Evolutionary conservation across 2,888 invertebrate genomes (phyloP).

Genomic region (Patella depressa): DNA sequence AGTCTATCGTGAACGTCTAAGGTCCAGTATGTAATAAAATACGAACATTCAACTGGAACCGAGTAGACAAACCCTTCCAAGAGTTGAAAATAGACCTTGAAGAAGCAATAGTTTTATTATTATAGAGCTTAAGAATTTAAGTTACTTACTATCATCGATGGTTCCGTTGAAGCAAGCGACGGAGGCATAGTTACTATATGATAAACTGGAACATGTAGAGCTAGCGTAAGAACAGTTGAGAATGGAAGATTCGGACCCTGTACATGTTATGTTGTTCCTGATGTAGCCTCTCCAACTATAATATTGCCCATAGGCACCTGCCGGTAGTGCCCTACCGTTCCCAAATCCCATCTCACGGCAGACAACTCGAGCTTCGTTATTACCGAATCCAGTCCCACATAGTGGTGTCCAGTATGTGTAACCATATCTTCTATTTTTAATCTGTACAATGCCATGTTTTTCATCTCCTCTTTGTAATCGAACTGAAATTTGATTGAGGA

Average conservation of each 20-base stretch:
- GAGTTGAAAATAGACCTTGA: too few relatives aligned
- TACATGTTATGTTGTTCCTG: constrained; percentile 50
- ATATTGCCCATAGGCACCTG: constrained; percentile 51
- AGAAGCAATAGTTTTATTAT: too few relatives aligned
- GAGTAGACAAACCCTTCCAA: too few relatives aligned
- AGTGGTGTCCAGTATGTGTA: constrained; percentile 50
- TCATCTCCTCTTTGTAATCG: constrained; percentile 49
- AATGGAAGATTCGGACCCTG: constrained; percentile 47
- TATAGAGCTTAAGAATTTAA: too few relatives aligned
- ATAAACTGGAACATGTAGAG: constrained; percentile 41
- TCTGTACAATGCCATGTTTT: constrained; percentile 52
- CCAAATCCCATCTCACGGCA: constrained; percentile 49
- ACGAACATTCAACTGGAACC: too few relatives aligned
- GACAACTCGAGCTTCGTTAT: constrained; percentile 51
- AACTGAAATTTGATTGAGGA: constrained; percentile 35
- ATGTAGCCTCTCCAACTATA: constrained; percentile 39
- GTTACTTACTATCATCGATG: constrained; percentile 40
- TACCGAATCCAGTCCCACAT: constrained; percentile 56
- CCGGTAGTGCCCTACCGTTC: constrained; percentile 47
- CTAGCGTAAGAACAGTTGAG: constrained; percentile 47
- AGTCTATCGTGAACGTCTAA: too few relatives aligned
- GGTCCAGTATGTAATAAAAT: neutral
- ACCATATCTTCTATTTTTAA: constrained; percentile 43
- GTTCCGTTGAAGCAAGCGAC: constrained; percentile 56
- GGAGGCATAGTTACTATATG: constrained; percentile 53